Evolutionary conservation across 2,797 vertebrate genomes (phyloP), one percentile per base, ranked within the genome.

Genomic region (Acestrorhynchus altus): DNA sequence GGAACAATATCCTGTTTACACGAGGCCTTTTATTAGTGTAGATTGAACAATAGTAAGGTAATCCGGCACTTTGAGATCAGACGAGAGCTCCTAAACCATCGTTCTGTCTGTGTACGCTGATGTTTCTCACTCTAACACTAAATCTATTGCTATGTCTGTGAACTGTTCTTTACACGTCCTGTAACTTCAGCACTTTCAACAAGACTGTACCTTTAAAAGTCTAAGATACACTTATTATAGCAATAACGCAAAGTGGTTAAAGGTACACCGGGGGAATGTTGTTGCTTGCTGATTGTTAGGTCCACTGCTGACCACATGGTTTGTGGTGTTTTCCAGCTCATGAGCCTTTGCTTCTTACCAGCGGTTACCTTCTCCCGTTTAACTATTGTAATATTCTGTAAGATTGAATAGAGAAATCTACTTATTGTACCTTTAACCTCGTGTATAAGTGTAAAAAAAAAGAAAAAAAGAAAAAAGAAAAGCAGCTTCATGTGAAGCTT

Each of bases 361-460:
- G 42, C 3, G 42, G 6, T 8, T 15, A 22, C 20, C 11, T 26
- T 10, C 20, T 39, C 40, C 31, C 40, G 16, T 26, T 46, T 66
- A 46, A 16, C 26, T 47, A 24, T 26, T 44, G 11, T 8, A 39
- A 40, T 12, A 42, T 42, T 66, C 7, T 46, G 44, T 26, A 11
- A 47, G 9, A 31, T 13, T 20, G 13, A 26, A 49, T 49, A 7
- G 24, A 67, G 10, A 44, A 67, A 49, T 31, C 65, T 67, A n/a
- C 65, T 9, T 67, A 31, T 31, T n/a, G 65, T 28, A 67, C 65
- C 44, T 31, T 67, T 49, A 49, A 67, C 2, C 31, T n/a, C n/a
- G n/a, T n/a, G 6, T 64, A n/a, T n/a, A n/a, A n/a, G 40, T 44
- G 20, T 13, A 64, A 22, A 42, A 4, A 12, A 20, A 11, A 12